phyloP scores from a whole-genome alignment of 2,113 vertebrate genomes.

The Monopterus albus region DNA sequence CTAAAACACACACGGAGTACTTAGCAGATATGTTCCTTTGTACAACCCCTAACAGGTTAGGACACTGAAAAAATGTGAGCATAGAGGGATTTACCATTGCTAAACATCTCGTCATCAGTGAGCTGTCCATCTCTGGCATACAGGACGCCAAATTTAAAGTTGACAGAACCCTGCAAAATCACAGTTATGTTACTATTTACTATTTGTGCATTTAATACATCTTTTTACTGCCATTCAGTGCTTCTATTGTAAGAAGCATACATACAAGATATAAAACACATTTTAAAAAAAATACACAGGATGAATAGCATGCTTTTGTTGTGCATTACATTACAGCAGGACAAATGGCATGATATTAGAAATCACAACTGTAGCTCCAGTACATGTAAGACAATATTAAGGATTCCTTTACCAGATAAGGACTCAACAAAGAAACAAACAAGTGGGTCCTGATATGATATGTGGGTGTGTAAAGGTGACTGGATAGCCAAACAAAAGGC shows the following conservation, averaged over 20 bases:
- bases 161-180: conserved; percentile 91
- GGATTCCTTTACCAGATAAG: not conserved
- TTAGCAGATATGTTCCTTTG: not conserved
- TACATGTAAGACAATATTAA: not conserved
- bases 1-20: conserved; percentile 73
- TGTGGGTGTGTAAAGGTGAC: not conserved
- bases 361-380: not conserved
- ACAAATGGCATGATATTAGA: not conserved
- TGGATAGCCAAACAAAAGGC: not conserved
- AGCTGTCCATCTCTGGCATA: conserved; percentile 98
- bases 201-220: not conserved
- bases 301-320: not conserved
- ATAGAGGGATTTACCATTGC: conserved; percentile 87
- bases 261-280: no score
- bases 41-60: not conserved
- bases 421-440: not conserved
- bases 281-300: no score
- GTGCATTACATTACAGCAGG: not conserved
- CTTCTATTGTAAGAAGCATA: not conserved
- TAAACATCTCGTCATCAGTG: conserved; percentile 99
- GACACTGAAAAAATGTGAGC: not conserved
- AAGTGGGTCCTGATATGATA: not conserved
- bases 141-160: conserved; percentile 98
- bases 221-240: not conserved
- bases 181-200: not conserved